Conservation (phyloP, 2,888 invertebrate genomes). For the Drosophila austrosaltans region DNA sequence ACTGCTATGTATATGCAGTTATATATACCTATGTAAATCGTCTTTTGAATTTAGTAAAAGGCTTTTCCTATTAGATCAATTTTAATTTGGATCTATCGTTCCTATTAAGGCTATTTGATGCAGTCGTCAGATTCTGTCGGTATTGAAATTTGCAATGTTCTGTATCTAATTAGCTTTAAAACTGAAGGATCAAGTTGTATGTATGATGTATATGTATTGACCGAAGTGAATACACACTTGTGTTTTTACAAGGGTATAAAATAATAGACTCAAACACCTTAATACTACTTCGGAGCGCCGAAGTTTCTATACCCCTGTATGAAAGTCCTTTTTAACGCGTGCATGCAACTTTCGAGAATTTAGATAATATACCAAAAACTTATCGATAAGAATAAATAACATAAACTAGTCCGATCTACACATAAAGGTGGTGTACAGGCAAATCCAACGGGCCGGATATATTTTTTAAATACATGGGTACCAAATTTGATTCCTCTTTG, state of each 20-base stretch:
- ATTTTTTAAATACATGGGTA: neutral
- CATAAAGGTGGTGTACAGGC: no score
- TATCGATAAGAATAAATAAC: constrained; percentile 4
- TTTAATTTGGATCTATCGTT: constrained; percentile 6
- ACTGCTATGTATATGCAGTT: neutral
- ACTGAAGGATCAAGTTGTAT: neutral
- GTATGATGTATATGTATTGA: neutral
- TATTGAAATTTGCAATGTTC: neutral
- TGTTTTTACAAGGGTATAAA: neutral
- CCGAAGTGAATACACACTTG: neutral
- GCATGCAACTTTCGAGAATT: neutral
- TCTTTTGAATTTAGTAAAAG: neutral
- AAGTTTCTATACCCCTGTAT: neutral
- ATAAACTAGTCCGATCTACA: neutral
- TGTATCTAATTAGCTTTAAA: neutral
- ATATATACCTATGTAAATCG: neutral
- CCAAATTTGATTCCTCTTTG: neutral
- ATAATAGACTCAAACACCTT: neutral
- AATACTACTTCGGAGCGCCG: neutral
- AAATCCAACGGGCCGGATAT: neutral
- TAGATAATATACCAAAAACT: constrained; percentile 9
- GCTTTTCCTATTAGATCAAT: neutral
- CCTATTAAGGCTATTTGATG: neutral
- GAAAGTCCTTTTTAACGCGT: neutral
- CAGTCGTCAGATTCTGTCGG: neutral